Base-by-base conservation (phyloP, 2,888 invertebrate genomes). In the Drosophila anomelani region DNA sequence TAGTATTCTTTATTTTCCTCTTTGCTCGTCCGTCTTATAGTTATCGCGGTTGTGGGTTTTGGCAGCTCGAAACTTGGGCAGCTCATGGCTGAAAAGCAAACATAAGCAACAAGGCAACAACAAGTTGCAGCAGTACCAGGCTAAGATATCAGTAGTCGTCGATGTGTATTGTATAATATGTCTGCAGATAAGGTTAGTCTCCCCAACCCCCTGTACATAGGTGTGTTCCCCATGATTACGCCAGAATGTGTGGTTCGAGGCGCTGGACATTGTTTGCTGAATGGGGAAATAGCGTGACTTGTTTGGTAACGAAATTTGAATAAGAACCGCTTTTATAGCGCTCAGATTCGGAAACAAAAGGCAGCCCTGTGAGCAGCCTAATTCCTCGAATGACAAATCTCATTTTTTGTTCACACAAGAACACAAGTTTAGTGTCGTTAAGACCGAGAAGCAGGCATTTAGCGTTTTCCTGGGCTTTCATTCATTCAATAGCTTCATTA, bases 151-250 rank as follows among this genome's bases (percentile, higher is more conserved):
- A 53, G 51, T 64, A 55, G 67, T 66, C 75, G 67, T 55, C 72
- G 53, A 73, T 54, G 41, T 57, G 47, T 75, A 75, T 73, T 75
- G 58, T 67, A 64, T 75, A 75, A 75, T 61, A 58, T 66, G 67
- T 75, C 67, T 39, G 72, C 15, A 72, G 72, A 72, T 75, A 66
- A 57, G 75, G 57, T 10, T 53, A 44, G 47, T 17, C 47, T 29
- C 51, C 23, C 29, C 51, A 26, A 26, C 46, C 38, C n/a, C 23
- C 13, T 15, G 36, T 23, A 26, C 26, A 26, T 26, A 64, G 72
- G 72, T 72, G 71, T 72, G 71, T 54, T 57, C 15, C 46, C 53
- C 34, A 13, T 36, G 56, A 46, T 74, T 58, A 63, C 34, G 66
- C 29, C 36, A 66, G 66, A 72, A 43, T 72, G 71, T 72, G 62